Percentiles rank a stretch among this genome's conserved stretches.
These are phyloP conservation scores for Caenorhabditis latens DNA, from an alignment of 1,140 invertebrate species.

Conservation along the genomic window DNA sequence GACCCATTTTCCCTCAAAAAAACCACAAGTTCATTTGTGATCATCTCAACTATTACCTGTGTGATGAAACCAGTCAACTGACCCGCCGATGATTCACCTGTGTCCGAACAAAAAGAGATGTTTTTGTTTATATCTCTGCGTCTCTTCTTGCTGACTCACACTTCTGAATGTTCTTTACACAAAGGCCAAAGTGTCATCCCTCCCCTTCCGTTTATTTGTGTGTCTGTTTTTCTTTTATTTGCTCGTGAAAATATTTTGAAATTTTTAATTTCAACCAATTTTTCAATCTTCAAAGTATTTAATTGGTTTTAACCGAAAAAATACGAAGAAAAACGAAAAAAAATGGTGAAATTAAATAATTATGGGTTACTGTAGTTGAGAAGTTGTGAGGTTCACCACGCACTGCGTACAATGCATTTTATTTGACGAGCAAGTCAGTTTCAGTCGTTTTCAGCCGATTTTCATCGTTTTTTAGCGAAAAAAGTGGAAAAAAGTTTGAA, in stretches of 20 bases:
- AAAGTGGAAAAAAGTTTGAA: not conserved
- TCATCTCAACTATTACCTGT: not conserved
- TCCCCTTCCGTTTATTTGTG: not conserved
- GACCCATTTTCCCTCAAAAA: not conserved
- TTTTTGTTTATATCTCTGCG: not conserved
- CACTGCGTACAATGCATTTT: not conserved
- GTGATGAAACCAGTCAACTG: conserved; percentile 14
- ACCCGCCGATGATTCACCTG: not conserved
- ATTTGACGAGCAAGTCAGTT: not conserved
- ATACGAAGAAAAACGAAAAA: not conserved
- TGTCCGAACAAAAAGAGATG: not conserved
- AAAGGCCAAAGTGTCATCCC: not conserved
- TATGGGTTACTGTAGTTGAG: not conserved
- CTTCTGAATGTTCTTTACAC: not conserved
- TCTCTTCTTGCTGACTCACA: not conserved
- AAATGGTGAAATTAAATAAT: not conserved
- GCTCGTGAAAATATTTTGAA: not conserved
- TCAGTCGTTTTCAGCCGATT: not conserved
- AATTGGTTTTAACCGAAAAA: not conserved
- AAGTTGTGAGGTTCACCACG: not conserved
- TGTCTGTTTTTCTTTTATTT: not conserved
- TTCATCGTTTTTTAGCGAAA: not conserved
- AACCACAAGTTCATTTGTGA: not conserved
- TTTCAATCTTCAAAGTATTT: not conserved
- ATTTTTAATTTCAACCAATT: not conserved